A percentile compares a stretch with the other conserved stretches of the same genome.
phyloP scores from a whole-genome alignment of 2,113 vertebrate species.

The Clinocottus analis region DNA sequence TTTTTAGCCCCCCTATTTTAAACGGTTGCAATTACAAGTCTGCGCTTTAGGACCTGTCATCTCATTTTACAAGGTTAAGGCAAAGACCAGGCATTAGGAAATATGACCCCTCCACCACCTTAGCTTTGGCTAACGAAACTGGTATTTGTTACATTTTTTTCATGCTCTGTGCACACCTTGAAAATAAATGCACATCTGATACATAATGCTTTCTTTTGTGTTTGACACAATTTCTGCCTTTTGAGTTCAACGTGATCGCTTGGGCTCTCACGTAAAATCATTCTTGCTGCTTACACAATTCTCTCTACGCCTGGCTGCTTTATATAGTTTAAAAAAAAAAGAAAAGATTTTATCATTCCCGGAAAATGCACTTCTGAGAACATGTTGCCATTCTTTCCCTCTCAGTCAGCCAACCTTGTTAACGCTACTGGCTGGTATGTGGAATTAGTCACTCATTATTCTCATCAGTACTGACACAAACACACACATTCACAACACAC shows the following conservation, averaged over 20 bases:
- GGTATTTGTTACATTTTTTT: constrained; percentile 68
- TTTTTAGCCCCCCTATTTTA: constrained; percentile 67
- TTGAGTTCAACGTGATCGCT: constrained; percentile 34
- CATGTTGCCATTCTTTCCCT: constrained; percentile 67
- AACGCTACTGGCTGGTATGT: constrained; percentile 62
- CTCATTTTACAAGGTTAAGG: constrained; percentile 80
- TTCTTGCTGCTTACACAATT: constrained; percentile 18
- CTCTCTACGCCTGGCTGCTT: constrained; percentile 15
- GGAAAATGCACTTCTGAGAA: constrained; percentile 50
- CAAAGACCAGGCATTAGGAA: constrained; percentile 78
- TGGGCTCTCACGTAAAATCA: constrained; percentile 38
- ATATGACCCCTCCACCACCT: constrained; percentile 63
- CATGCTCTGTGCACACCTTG: constrained; percentile 58
- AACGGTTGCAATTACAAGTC: constrained; percentile 80
- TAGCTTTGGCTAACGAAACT: constrained; percentile 58
- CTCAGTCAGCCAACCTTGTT: constrained; percentile 67
- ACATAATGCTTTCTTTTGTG: constrained; percentile 65
- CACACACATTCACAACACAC: constrained; percentile 51
- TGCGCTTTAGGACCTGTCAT: constrained; percentile 78
- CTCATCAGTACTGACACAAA: constrained; percentile 68
- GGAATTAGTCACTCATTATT: constrained; percentile 77
- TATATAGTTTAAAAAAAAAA: constrained; percentile 29
- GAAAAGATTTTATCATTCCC: constrained; percentile 34
- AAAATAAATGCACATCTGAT: constrained; percentile 64
- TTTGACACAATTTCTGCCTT: constrained; percentile 63